phyloP scores from a whole-genome alignment of 2,888 invertebrate genomes.

The Scaptomyza flava region DNA sequence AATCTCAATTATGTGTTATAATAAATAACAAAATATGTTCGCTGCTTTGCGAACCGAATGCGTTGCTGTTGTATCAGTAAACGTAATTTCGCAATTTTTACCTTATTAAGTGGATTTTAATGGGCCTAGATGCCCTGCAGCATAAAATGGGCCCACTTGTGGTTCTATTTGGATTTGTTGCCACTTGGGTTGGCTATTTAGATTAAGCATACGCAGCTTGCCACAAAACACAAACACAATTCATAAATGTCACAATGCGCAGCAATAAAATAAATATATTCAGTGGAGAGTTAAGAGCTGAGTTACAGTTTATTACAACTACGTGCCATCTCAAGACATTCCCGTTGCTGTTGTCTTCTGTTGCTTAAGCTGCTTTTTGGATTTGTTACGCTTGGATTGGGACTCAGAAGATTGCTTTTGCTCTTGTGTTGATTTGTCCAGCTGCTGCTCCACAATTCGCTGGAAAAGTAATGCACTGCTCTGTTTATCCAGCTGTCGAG shows the following conservation, averaged over 20 bases:
- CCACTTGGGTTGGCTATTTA: slow-evolving; percentile 51
- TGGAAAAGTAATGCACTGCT: slow-evolving; percentile 80
- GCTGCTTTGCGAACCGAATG: slow-evolving; percentile 38
- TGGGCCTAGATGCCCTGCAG: slow-evolving; percentile 47
- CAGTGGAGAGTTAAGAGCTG: slow-evolving; percentile 20
- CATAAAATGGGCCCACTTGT: slow-evolving; percentile 19
- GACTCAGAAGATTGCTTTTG: slow-evolving; percentile 19
- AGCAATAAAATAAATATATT: slow-evolving; percentile 32
- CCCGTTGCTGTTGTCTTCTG: slow-evolving; percentile 35
- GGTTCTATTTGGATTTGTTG: slow-evolving; percentile 58
- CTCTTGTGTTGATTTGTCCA: slow-evolving; percentile 27
- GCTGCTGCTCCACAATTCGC: slow-evolving; percentile 73
- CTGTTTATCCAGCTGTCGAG: slow-evolving; percentile 46
- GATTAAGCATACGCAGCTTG: slow-evolving; percentile 56
- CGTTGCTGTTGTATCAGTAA: slow-evolving; percentile 8
- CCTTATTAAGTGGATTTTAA: slow-evolving; percentile 78
- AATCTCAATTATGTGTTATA: slow-evolving; percentile 65
- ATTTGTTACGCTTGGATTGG: slow-evolving; percentile 54
- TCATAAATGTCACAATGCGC: slow-evolving; percentile 65
- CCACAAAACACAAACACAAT: slow-evolving; percentile 42
- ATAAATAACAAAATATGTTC: slow-evolving; percentile 66
- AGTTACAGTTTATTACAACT: slow-evolving; percentile 64
- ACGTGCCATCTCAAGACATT: slow-evolving; percentile 61
- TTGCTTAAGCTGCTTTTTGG: slow-evolving; percentile 57
- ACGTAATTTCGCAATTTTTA: slow-evolving; percentile 15